phyloP scores from a whole-genome alignment of 2,113 vertebrate species.

The Octodon degus region DNA sequence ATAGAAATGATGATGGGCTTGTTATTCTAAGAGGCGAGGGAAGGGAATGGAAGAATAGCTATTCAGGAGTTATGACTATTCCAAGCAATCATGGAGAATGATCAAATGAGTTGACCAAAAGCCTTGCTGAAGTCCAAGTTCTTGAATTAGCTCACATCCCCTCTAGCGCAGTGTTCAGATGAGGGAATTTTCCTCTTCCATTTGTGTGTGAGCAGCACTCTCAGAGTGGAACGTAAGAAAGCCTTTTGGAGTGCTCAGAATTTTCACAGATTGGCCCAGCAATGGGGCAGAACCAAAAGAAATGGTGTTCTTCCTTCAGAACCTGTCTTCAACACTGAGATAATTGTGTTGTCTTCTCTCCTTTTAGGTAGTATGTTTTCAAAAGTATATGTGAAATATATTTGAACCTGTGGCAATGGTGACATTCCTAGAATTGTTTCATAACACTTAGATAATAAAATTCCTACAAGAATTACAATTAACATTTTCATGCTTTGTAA shows the following conservation, averaged over 20 bases:
- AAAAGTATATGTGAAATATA: not conserved
- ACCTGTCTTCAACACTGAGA: not conserved
- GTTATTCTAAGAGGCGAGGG: not conserved
- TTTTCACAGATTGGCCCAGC: not conserved
- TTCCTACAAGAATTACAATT: not conserved
- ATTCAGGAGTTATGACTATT: not conserved
- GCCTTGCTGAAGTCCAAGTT: not conserved
- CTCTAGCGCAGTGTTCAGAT: not conserved
- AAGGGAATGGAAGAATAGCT: not conserved
- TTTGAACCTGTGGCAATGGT: not conserved
- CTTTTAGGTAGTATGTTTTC: not conserved
- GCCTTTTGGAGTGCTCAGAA: not conserved
- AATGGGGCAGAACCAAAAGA: not conserved
- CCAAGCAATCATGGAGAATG: not conserved
- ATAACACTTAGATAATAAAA: constrained; percentile 5
- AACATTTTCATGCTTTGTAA: not conserved
- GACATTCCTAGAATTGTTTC: constrained; percentile 38
- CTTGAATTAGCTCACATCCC: not conserved
- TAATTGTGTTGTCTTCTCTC: constrained; percentile 11
- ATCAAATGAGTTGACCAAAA: not conserved
- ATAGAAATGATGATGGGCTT: not conserved
- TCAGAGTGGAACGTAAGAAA: not conserved
- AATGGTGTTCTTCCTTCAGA: not conserved
- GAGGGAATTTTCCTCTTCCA: not conserved
- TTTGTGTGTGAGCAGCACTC: not conserved